phyloP scores from a whole-genome alignment of 2,797 vertebrate genomes.

The Labroides dimidiatus region DNA sequence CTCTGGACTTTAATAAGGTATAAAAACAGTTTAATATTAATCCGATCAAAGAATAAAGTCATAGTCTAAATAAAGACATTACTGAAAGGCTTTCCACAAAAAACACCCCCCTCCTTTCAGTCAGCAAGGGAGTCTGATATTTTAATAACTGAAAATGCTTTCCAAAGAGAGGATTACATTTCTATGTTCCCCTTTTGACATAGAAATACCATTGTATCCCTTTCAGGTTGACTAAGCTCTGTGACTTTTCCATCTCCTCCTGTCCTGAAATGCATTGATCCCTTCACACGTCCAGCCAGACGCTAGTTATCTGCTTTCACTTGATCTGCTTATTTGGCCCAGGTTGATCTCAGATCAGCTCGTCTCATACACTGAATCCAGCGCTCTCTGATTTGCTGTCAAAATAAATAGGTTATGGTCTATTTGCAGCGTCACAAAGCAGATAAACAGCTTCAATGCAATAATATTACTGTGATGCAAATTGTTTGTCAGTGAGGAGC shows the following conservation, averaged over 20 bases:
- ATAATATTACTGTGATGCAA: conserved; percentile 29
- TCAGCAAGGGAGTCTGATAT: conserved; percentile 31
- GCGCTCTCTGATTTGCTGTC: conserved; percentile 34
- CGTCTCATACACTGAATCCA: conserved; percentile 54
- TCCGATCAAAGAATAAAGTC: conserved; percentile 31
- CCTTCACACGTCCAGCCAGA: conserved; percentile 70
- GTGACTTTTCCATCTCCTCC: conserved; percentile 53
- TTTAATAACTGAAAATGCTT: conserved; percentile 58
- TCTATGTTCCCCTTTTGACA: conserved; percentile 37
- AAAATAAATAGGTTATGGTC: conserved; percentile 64
- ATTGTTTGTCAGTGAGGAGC: neutral
- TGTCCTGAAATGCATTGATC: conserved; percentile 76
- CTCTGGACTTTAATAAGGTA: conserved; percentile 13
- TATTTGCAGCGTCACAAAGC: conserved; percentile 47
- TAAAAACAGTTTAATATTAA: conserved; percentile 26
- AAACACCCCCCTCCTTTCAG: conserved; percentile 24
- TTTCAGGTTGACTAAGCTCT: conserved; percentile 59
- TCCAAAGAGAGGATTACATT: conserved; percentile 66
- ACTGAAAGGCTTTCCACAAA: conserved; percentile 21
- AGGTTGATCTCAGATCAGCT: conserved; percentile 74
- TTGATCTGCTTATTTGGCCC: conserved; percentile 78
- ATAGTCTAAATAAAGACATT: conserved; percentile 43
- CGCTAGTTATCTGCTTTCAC: conserved; percentile 70
- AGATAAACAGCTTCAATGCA: conserved; percentile 48
- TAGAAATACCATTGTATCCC: conserved; percentile 56